These are phyloP conservation scores for Holocentrus rufus DNA, from an alignment of 2,797 vertebrate genomes.

Conservation along the genomic window DNA sequence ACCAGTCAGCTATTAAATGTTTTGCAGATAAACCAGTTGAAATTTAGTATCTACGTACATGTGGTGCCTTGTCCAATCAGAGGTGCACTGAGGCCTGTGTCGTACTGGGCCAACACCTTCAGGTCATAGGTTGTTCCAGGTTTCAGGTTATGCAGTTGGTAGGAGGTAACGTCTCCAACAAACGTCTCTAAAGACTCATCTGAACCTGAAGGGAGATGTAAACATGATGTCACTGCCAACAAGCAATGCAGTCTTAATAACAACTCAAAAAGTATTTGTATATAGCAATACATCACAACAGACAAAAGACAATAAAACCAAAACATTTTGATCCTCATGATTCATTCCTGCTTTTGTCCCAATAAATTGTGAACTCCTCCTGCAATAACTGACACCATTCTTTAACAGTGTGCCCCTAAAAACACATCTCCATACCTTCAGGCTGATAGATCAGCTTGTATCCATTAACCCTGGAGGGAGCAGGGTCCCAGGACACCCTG, in stretches of 20 bases:
- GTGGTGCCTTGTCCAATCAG: constrained; percentile 93
- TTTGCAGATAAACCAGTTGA: constrained; percentile 2
- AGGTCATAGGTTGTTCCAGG: constrained; percentile 96
- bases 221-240: neutral
- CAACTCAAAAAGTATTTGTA: neutral
- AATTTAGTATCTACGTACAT: constrained; percentile 80
- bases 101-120: constrained; percentile 93
- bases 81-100: constrained; percentile 89
- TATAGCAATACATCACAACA: neutral
- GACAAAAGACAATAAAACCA: neutral
- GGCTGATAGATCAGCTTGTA: constrained; percentile 96
- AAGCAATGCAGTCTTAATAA: neutral
- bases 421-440: constrained; percentile 81
- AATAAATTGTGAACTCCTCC: neutral
- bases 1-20: neutral
- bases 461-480: constrained; percentile 90
- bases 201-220: constrained; percentile 77
- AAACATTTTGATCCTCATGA: neutral
- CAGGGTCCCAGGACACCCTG: constrained; percentile 95
- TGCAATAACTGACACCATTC: neutral
- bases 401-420: neutral
- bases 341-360: neutral
- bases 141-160: constrained; percentile 90
- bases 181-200: constrained; percentile 87
- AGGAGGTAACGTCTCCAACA: constrained; percentile 93